A percentile compares a stretch with the other conserved stretches of the same genome.
Evolutionary conservation across 2,888 invertebrate species (phyloP).

Genomic region (Brachyptera risi): DNA sequence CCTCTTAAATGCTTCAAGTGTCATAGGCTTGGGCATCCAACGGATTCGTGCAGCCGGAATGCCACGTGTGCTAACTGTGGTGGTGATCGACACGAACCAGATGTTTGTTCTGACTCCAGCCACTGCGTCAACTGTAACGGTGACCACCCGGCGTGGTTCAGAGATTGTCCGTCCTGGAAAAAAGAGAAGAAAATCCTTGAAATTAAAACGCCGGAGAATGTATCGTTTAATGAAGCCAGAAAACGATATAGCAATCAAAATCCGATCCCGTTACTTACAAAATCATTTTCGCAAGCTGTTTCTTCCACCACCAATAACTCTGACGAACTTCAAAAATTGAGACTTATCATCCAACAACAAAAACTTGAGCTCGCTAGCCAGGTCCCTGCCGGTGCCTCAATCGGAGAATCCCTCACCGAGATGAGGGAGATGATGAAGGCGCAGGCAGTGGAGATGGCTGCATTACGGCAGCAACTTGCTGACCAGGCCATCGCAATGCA

Average conservation of each 20-base stretch:
- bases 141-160: conserved; percentile 4
- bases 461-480: too few relatives aligned
- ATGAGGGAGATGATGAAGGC: too few relatives aligned
- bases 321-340: too few relatives aligned
- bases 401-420: too few relatives aligned
- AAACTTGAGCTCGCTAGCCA: too few relatives aligned
- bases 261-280: background rate
- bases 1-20: background rate
- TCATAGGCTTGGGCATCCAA: background rate
- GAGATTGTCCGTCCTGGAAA: background rate
- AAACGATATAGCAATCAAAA: too few relatives aligned
- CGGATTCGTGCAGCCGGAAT: background rate
- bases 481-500: too few relatives aligned
- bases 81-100: background rate
- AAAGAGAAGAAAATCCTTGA: background rate
- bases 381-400: too few relatives aligned
- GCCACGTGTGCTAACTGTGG: background rate
- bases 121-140: background rate
- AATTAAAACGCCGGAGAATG: background rate
- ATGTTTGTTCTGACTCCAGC: too few relatives aligned
- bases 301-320: too few relatives aligned
- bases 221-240: background rate
- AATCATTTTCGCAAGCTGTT: background rate
- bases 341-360: too few relatives aligned
- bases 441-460: too few relatives aligned